Percentiles rank a stretch among this genome's conserved stretches.
These are phyloP conservation scores for Rhabdomys pumilio DNA, from an alignment of 2,797 vertebrate genomes.

Conservation along the genomic window DNA sequence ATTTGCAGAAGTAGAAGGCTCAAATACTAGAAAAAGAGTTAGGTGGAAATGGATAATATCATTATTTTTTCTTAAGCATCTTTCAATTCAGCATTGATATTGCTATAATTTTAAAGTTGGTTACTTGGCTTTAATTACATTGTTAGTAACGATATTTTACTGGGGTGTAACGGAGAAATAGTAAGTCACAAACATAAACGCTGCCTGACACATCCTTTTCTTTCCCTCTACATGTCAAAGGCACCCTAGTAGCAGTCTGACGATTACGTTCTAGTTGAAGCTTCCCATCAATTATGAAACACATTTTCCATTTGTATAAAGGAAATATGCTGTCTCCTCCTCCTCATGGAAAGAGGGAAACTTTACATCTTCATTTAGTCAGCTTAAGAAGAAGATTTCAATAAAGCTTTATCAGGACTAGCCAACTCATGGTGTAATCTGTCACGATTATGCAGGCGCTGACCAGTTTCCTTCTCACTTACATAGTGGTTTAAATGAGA, in stretches of 20 bases:
- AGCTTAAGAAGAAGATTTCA: neutral
- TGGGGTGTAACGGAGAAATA: neutral
- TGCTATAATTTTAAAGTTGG: conserved; percentile 40
- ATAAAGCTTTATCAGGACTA: neutral
- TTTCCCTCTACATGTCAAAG: neutral
- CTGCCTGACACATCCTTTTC: neutral
- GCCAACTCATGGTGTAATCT: neutral
- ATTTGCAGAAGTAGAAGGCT: conserved; percentile 9
- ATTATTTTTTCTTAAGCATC: conserved; percentile 29
- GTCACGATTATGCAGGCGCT: neutral
- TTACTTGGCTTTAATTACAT: conserved; percentile 28
- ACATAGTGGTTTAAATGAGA: neutral
- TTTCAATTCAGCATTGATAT: conserved; percentile 50
- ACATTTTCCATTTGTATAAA: neutral
- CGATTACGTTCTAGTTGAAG: neutral
- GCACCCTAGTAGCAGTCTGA: neutral
- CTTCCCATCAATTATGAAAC: neutral
- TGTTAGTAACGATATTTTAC: conserved; percentile 12
- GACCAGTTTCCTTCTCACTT: neutral
- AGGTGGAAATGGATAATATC: neutral
- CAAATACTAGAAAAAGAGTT: neutral
- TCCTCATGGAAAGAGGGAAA: neutral
- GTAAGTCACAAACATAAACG: neutral
- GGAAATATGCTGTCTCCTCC: neutral
- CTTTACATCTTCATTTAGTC: neutral